Conservation (phyloP, 2,113 vertebrate genomes). For the Spea multiplicata region DNA sequence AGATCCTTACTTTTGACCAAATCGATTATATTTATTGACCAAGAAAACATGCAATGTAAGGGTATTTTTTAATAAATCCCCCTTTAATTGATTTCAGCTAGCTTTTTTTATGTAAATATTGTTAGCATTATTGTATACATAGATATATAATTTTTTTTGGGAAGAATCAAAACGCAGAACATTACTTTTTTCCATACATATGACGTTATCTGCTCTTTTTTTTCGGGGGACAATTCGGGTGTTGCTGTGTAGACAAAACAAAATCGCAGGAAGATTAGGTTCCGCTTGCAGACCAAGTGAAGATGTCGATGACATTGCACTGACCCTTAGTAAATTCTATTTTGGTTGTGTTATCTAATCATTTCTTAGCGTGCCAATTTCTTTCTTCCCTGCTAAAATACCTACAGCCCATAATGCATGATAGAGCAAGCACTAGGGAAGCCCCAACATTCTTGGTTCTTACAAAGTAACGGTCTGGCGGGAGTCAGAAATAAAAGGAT, state of each 20-base stretch:
- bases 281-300: slow-evolving; percentile 20
- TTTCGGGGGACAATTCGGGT: neutral
- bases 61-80: too few species aligned
- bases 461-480: neutral
- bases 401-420: slow-evolving; percentile 8
- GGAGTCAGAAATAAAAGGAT: too few species aligned
- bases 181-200: too few species aligned
- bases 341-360: slow-evolving; percentile 42
- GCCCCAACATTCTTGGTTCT: slow-evolving; percentile 15
- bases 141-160: too few species aligned
- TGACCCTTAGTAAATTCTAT: slow-evolving; percentile 42
- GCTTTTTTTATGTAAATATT: too few species aligned
- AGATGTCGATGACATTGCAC: slow-evolving; percentile 39
- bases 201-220: too few species aligned
- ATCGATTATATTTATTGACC: too few species aligned
- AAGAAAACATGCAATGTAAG: too few species aligned
- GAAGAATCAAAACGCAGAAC: too few species aligned
- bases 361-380: slow-evolving; percentile 23
- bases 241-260: slow-evolving; percentile 17
- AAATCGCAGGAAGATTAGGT: slow-evolving; percentile 34
- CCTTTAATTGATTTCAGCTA: too few species aligned
- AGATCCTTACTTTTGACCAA: too few species aligned
- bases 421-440: slow-evolving; percentile 28
- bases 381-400: slow-evolving; percentile 21
- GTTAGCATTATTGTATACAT: too few species aligned